Evolutionary conservation across 2,888 invertebrate genomes (phyloP).

Genomic region (Alloscopus bannaensis): DNA sequence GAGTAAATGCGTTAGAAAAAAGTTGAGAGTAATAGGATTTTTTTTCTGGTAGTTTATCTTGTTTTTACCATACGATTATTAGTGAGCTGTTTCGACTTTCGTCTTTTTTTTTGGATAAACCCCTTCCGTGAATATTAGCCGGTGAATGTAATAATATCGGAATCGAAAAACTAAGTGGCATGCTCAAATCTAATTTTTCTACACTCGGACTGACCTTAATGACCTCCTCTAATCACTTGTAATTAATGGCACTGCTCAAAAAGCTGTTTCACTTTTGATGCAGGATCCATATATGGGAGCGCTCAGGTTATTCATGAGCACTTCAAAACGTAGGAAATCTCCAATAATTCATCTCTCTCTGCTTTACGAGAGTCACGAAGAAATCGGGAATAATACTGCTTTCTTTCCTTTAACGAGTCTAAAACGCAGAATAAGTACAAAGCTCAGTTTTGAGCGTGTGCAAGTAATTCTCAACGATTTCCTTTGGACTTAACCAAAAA

Average conservation of each 20-base stretch:
- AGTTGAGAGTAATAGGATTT: too few species aligned
- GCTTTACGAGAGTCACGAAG: constrained; percentile 32
- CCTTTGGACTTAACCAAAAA: constrained; percentile 59
- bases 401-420: constrained; percentile 54
- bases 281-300: constrained; percentile 55
- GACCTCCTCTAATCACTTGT: constrained; percentile 66
- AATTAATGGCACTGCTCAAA: constrained; percentile 62
- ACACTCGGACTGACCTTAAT: constrained; percentile 58
- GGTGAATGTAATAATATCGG: too few species aligned
- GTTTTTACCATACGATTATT: too few species aligned
- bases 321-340: constrained; percentile 58
- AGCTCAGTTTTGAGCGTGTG: constrained; percentile 23
- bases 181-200: constrained; percentile 63
- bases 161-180: constrained; percentile 28
- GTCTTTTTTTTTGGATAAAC: too few species aligned
- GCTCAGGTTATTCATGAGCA: constrained; percentile 57
- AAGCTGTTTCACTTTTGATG: constrained; percentile 39
- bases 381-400: constrained; percentile 41
- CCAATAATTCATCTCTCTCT: constrained; percentile 53
- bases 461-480: constrained; percentile 44
- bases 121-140: too few species aligned
- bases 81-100: too few species aligned
- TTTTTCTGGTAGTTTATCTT: too few species aligned
- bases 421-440: constrained; percentile 15
- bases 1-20: too few species aligned